A percentile compares a stretch with the other conserved stretches of the same genome.
Conservation (phyloP, 1,140 invertebrate genomes). For the Acromyrmex heyeri region DNA sequence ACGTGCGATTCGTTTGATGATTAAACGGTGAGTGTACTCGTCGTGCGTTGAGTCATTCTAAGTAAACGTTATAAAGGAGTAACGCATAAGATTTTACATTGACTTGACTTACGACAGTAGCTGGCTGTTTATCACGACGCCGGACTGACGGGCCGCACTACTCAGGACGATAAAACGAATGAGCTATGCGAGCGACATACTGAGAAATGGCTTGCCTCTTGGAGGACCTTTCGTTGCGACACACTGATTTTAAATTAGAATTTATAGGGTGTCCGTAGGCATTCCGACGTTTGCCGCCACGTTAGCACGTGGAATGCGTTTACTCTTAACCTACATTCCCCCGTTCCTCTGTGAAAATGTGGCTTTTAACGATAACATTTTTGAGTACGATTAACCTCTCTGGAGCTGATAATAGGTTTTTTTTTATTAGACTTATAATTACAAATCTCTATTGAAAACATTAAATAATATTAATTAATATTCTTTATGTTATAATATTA, state of each 20-base stretch:
- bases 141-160: slow-evolving; percentile 66
- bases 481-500: too few relatives aligned
- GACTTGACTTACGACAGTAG: slow-evolving; percentile 76
- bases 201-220: slow-evolving; percentile 73
- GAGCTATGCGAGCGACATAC: slow-evolving; percentile 75
- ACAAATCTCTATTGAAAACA: too few relatives aligned
- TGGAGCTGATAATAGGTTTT: too few relatives aligned
- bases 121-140: slow-evolving; percentile 76
- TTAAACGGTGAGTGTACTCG: slow-evolving; percentile 69
- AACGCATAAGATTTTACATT: slow-evolving; percentile 73
- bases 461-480: too few relatives aligned
- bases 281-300: slow-evolving; percentile 60
- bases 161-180: slow-evolving; percentile 77
- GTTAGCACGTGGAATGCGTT: slow-evolving; percentile 59
- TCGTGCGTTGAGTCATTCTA: slow-evolving; percentile 67
- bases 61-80: slow-evolving; percentile 69
- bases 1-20: slow-evolving; percentile 54
- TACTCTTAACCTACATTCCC: slow-evolving; percentile 51
- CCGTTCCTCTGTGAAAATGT: slow-evolving; percentile 6
- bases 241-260: slow-evolving; percentile 79
- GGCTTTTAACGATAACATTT: background rate
- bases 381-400: background rate
- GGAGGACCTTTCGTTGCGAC: slow-evolving; percentile 76
- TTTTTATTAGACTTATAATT: too few relatives aligned
- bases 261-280: slow-evolving; percentile 73